A percentile compares a stretch with the other conserved stretches of the same genome.
Conservation (phyloP, 1,140 invertebrate species). For the Zaprionus davidi region DNA sequence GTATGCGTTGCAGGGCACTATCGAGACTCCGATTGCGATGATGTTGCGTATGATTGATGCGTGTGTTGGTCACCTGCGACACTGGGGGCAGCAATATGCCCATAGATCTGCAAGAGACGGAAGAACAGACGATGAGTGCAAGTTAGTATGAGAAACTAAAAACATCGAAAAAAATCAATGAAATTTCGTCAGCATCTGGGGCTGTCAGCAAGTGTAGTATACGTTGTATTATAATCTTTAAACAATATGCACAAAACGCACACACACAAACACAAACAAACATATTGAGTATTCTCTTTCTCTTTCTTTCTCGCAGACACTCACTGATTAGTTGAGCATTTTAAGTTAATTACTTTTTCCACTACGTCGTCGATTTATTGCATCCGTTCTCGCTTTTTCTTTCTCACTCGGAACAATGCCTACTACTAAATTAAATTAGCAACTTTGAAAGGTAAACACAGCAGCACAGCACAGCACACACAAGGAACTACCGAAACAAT, state of each 20-base stretch:
- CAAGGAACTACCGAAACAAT: conserved; percentile 50
- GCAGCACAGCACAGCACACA: background rate
- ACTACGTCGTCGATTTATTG: conserved; percentile 25
- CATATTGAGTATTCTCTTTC: conserved; percentile 9
- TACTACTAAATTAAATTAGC: conserved; percentile 65
- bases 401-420: conserved; percentile 13
- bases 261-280: conserved; percentile 11
- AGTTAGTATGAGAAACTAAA: conserved; percentile 7
- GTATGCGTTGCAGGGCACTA: conserved; percentile 93
- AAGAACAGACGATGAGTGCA: conserved; percentile 8
- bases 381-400: conserved; percentile 2
- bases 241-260: conserved; percentile 8
- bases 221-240: conserved; percentile 7
- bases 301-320: background rate
- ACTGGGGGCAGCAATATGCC: conserved; percentile 90
- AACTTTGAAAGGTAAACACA: conserved; percentile 28
- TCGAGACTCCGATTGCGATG: conserved; percentile 95
- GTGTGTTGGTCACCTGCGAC: conserved; percentile 86
- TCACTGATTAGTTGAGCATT: conserved; percentile 9
- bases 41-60: conserved; percentile 88
- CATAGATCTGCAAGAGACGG: conserved; percentile 87
- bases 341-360: conserved; percentile 40
- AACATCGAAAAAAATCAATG: conserved; percentile 63
- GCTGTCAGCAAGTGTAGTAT: background rate
- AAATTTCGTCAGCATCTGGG: conserved; percentile 32